phyloP scores from a whole-genome alignment of 2,113 vertebrate species.

The Heterocephalus glaber region DNA sequence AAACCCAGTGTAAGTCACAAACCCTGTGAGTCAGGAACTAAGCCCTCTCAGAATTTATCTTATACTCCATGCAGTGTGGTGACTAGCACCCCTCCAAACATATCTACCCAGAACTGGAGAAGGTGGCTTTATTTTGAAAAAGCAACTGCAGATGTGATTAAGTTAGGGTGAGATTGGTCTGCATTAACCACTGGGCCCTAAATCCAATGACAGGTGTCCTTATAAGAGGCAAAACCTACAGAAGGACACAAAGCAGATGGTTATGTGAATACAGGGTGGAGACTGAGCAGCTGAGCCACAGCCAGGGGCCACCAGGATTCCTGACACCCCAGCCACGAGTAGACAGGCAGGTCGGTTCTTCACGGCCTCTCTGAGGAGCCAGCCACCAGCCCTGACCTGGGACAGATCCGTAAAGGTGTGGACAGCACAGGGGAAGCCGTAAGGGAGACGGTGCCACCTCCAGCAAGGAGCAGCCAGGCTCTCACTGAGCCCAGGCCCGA shows the following conservation, averaged over 20 bases:
- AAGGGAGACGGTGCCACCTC: not conserved
- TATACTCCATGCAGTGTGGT: not conserved
- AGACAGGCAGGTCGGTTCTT: fast-evolving
- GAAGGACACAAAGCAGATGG: not conserved
- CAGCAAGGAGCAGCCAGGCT: not conserved
- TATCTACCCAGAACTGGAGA: not conserved
- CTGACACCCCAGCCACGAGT: not conserved
- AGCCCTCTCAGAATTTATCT: not conserved
- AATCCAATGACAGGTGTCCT: not conserved
- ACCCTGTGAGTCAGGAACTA: not conserved
- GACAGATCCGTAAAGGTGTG: not conserved
- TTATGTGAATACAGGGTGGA: not conserved
- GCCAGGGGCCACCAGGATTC: not conserved
- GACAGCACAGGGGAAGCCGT: too few species aligned
- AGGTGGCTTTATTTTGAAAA: not conserved
- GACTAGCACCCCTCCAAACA: not conserved
- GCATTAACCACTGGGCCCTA: not conserved
- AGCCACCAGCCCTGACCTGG: not conserved
- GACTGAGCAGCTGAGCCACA: not conserved
- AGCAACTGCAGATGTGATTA: not conserved
- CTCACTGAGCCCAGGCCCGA: not conserved
- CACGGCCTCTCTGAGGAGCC: not conserved
- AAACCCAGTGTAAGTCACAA: not conserved
- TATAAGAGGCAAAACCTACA: not conserved
- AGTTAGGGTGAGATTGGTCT: not conserved